Evolutionary conservation across 1,140 invertebrate species (phyloP), one percentile per base, ranked within the genome.

Genomic region (Hylyphantes graminicola): DNA sequence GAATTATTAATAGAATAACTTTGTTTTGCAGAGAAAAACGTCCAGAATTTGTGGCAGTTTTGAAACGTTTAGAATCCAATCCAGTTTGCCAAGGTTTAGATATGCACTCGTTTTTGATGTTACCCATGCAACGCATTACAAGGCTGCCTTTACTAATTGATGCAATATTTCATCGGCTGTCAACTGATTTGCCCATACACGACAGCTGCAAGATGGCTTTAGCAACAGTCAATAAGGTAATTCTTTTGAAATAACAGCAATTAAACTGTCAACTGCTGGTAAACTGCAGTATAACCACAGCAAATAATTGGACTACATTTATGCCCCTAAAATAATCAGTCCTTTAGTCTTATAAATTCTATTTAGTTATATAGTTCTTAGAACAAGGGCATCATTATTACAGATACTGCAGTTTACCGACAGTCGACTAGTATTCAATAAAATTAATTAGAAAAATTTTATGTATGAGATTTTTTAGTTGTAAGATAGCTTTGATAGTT

Each of bases 41-140:
- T 72, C 85, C 90, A n/a, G 90, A 89, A 77, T 97, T 97, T 89
- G 89, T 92, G 4, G 92, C 94, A 79, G 92, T 93, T 10, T 89
- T 97, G 9, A 91, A 91, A 57, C 91, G 93, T 64, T 91, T 98
- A 78, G 96, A 98, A 90, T 90, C 91, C n/a, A 93, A 93, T 89
- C 92, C 94, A 0, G 92, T 93, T 11, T 98, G 96, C 89, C 96
- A 97, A 88, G 93, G 93, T 67, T 91, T 98, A 11, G 94, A 94
- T 53, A 92, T 99, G 87, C 94, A 96, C 89, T 98, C 96, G 67
- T 98, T 98, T 90, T 92, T 98, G 80, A 95, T 98, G 94, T 91
- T 98, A 87, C 97, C 97, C n/a, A 98, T 98, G 96, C 97, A 99
- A 90, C 92, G 97, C 82, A 94, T 98, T 72, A 98, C 97, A 0